Base-by-base conservation (phyloP, 2,113 vertebrate species). In the Scytalopus superciliaris region DNA sequence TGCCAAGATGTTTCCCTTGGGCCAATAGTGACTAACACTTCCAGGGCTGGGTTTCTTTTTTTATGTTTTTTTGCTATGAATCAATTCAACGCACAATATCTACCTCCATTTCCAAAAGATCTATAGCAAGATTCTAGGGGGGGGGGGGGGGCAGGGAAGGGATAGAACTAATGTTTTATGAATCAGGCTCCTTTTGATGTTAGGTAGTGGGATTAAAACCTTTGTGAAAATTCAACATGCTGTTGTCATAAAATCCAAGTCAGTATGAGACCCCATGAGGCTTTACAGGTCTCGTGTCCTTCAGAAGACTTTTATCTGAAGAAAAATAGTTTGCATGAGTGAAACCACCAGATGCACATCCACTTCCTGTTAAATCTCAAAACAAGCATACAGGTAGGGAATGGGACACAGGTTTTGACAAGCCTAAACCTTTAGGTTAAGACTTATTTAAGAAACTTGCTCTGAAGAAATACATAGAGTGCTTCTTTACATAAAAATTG, bases 131-230 rank as follows among this genome's bases (percentile, higher is more conserved):
- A 84, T 82, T 91, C 86, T 75, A 59, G 57, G 79, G 66, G 10
- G n/a, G 4, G 22, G 3, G 6, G n/a, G n/a, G n/a, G n/a, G n/a
- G n/a, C n/a, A n/a, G n/a, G n/a, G n/a, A n/a, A n/a, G n/a, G n/a
- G n/a, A n/a, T n/a, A n/a, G n/a, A 85, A 85, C 50, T 35, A 84
- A 93, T 94, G 90, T 93, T 95, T 96, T 97, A 93, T 96, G 89
- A 93, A 96, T 94, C 74, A 93, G 66, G 11, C 31, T 94, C 22
- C 81, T 94, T 95, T 87, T 96, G 95, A 96, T 78, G 82, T 86
- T 68, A 77, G 45, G 68, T 67, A 90, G 60, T 90, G 44, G 60
- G 72, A 94, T 93, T 94, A 95, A 93, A 96, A 92, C 68, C 85
- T 92, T 90, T 93, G 87, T 88, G 35, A 87, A 88, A 93, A 93